Evolutionary conservation across 2,797 vertebrate genomes (phyloP).

Genomic region (Mycteria americana): DNA sequence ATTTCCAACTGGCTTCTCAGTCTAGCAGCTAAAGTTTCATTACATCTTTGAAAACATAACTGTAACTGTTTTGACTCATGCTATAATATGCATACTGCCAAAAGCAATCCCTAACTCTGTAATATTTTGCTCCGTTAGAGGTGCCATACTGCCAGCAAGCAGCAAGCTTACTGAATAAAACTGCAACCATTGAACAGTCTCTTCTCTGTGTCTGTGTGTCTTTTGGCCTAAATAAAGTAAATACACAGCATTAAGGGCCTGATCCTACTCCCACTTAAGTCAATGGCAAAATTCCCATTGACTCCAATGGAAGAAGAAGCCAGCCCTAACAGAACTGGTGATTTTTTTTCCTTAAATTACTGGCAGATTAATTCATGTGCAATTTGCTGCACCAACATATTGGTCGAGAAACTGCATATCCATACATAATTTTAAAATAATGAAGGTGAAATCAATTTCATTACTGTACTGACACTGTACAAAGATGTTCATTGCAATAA

Average conservation of each 20-base stretch:
- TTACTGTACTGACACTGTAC: background rate
- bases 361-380: background rate
- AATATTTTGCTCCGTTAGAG: conserved; percentile 5
- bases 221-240: conserved; percentile 41
- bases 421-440: background rate
- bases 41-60: conserved; percentile 36
- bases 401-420: background rate
- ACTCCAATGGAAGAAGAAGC: background rate
- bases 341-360: background rate
- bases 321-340: background rate
- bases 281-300: conserved; percentile 20
- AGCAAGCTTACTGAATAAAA: background rate
- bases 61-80: background rate
- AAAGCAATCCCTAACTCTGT: background rate
- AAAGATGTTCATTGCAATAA: background rate
- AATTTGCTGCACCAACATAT: background rate
- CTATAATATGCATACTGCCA: background rate
- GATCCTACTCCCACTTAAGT: conserved; percentile 44
- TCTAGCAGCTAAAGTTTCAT: conserved; percentile 15
- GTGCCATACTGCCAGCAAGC: background rate
- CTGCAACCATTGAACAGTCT: conserved; percentile 15
- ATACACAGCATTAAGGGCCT: conserved; percentile 30
- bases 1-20: background rate
- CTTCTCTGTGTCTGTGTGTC: conserved; percentile 52
- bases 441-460: background rate